These are phyloP conservation scores for Drosophila obscura DNA, from an alignment of 1,140 invertebrate species.

Conservation along the genomic window DNA sequence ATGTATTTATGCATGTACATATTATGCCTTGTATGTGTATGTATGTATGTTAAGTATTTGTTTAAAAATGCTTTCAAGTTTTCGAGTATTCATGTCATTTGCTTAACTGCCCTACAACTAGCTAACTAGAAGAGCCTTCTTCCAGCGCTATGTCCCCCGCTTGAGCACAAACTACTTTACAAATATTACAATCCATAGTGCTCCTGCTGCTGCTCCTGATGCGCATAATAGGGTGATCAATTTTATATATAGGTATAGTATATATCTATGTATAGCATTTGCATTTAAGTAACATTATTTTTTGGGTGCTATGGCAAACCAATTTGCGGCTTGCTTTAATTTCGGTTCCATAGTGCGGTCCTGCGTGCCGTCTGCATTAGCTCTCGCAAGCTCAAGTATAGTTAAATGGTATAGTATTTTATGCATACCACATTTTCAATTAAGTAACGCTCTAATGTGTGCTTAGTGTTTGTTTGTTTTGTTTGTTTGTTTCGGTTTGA, in stretches of 20 bases:
- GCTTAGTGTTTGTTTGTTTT: slow-evolving; percentile 22
- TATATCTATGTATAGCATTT: slow-evolving; percentile 40
- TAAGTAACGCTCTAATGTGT: slow-evolving; percentile 66
- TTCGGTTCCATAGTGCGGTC: slow-evolving; percentile 13
- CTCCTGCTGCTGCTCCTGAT: slow-evolving; percentile 37
- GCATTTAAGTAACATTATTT: slow-evolving; percentile 64
- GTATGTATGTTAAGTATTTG: slow-evolving; percentile 63
- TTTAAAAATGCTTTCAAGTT: slow-evolving; percentile 74
- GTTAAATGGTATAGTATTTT: slow-evolving; percentile 12
- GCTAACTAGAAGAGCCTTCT: slow-evolving; percentile 62
- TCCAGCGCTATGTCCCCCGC: slow-evolving; percentile 16
- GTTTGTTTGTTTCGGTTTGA: slow-evolving; percentile 38
- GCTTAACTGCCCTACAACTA: slow-evolving; percentile 64
- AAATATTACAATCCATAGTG: slow-evolving; percentile 65
- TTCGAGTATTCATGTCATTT: slow-evolving; percentile 79
- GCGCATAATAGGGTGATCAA: slow-evolving; percentile 18
- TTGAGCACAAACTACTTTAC: slow-evolving; percentile 72
- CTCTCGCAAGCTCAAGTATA: slow-evolving; percentile 37
- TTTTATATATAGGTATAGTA: slow-evolving; percentile 26
- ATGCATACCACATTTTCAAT: slow-evolving; percentile 46
- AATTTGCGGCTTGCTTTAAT: slow-evolving; percentile 47
- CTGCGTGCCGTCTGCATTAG: slow-evolving; percentile 14
- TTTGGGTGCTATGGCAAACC: slow-evolving; percentile 69
- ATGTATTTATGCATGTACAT: slow-evolving; percentile 24
- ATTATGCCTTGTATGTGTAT: slow-evolving; percentile 30